These are phyloP conservation scores for Octopus sinensis DNA, from an alignment of 1,140 invertebrate species.

Conservation along the genomic window DNA sequence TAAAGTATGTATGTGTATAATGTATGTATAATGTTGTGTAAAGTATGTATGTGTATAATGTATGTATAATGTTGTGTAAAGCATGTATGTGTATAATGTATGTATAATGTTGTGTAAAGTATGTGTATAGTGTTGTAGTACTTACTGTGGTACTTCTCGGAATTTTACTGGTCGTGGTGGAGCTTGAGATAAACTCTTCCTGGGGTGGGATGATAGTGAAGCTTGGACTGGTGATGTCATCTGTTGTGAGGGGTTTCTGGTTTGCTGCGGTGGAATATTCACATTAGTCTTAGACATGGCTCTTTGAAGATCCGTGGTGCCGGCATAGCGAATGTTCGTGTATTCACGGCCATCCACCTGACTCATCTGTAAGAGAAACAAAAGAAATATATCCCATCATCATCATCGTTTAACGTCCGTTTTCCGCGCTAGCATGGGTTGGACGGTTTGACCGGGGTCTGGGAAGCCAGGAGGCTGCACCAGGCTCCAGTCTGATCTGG, in stretches of 20 bases:
- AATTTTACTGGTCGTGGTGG: neutral
- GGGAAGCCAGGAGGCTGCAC: too few species aligned
- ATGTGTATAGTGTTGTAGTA: neutral
- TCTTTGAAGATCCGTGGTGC: constrained; percentile 24
- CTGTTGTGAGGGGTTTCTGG: neutral
- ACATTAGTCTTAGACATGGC: constrained; percentile 11
- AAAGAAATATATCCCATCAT: neutral
- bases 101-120: too few species aligned
- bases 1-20: too few species aligned
- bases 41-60: too few species aligned
- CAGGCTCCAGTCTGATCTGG: too few species aligned
- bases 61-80: too few species aligned
- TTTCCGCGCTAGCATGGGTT: neutral
- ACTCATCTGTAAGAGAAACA: constrained; percentile 64
- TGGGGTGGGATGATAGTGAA: neutral
- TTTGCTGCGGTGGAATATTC: neutral
- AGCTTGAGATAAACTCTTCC: neutral
- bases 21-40: too few species aligned
- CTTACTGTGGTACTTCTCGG: constrained; percentile 12
- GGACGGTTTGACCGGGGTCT: too few species aligned
- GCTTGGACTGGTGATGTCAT: neutral
- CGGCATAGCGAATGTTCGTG: constrained; percentile 74
- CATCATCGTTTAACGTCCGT: neutral
- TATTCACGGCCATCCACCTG: constrained; percentile 82
- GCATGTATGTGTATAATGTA: too few species aligned